Conservation (phyloP, 2,888 invertebrate species). For the Eupithecia subumbrata region DNA sequence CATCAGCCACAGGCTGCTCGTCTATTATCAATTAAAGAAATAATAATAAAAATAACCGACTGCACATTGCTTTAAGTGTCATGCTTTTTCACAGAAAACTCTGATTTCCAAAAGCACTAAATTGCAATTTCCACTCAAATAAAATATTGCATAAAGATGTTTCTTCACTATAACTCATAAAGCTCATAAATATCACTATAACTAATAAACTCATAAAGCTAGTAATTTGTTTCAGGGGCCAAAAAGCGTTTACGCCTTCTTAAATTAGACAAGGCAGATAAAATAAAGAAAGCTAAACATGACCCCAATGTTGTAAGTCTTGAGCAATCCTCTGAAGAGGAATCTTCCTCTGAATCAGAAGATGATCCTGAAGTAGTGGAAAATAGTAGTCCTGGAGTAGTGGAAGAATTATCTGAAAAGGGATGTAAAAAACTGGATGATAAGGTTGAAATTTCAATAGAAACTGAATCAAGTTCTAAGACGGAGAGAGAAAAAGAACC, state of each 20-base stretch:
- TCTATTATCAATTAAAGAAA: too few species aligned
- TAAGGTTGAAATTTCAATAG: conserved; percentile 33
- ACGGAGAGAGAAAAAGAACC: conserved; percentile 1
- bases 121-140: not conserved
- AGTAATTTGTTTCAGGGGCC: conserved; percentile 72
- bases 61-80: not conserved
- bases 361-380: conserved; percentile 53
- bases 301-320: conserved; percentile 90
- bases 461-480: not conserved
- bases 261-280: conserved; percentile 73
- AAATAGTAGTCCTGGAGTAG: conserved; percentile 42
- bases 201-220: not conserved
- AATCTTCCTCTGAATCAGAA: conserved; percentile 56
- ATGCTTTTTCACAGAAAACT: not conserved
- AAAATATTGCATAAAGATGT: too few species aligned
- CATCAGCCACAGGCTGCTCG: too few species aligned
- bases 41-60: too few species aligned
- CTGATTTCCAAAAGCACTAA: not conserved
- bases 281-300: conserved; percentile 72
- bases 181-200: too few species aligned
- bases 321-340: conserved; percentile 70
- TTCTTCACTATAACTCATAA: not conserved
- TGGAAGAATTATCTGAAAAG: conserved; percentile 42
- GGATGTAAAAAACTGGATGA: conserved; percentile 36
- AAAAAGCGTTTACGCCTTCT: conserved; percentile 83